These are phyloP conservation scores for Embiotoca jacksoni DNA, from an alignment of 2,113 vertebrate genomes.

Conservation along the genomic window DNA sequence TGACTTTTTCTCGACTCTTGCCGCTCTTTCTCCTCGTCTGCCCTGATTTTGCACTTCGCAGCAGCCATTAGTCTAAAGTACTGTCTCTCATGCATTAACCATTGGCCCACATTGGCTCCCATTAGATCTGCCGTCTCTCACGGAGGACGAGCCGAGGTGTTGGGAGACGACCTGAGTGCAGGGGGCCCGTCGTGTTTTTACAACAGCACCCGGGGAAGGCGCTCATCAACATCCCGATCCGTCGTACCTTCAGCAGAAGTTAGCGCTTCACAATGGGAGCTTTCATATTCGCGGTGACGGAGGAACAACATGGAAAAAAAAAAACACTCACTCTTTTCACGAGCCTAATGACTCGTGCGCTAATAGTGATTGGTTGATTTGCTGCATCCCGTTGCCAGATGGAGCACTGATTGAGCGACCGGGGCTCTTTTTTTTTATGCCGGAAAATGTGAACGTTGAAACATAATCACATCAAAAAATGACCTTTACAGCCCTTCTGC, in stretches of 20 bases:
- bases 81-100: constrained; percentile 73
- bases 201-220: constrained; percentile 33
- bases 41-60: constrained; percentile 57
- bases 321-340: constrained; percentile 28
- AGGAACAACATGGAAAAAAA: constrained; percentile 47
- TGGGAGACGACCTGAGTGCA: constrained; percentile 24
- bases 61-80: constrained; percentile 70
- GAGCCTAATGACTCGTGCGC: constrained; percentile 30
- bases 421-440: constrained; percentile 54
- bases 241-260: constrained; percentile 23
- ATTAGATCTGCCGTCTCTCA: constrained; percentile 60
- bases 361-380: constrained; percentile 68
- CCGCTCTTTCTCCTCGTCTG: constrained; percentile 49
- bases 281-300: constrained; percentile 37
- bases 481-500: constrained; percentile 53
- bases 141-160: constrained; percentile 44
- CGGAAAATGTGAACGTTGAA: constrained; percentile 48
- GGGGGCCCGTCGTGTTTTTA: constrained; percentile 17
- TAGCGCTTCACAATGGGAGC: constrained; percentile 3
- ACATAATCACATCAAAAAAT: constrained; percentile 50
- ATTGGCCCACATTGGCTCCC: constrained; percentile 63
- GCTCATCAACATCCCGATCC: constrained; percentile 26
- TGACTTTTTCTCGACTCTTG: constrained; percentile 18
- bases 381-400: constrained; percentile 41
- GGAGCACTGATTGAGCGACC: constrained; percentile 39